These are phyloP conservation scores for Cyprinella venusta DNA, from an alignment of 2,797 vertebrate species.

Conservation along the genomic window DNA sequence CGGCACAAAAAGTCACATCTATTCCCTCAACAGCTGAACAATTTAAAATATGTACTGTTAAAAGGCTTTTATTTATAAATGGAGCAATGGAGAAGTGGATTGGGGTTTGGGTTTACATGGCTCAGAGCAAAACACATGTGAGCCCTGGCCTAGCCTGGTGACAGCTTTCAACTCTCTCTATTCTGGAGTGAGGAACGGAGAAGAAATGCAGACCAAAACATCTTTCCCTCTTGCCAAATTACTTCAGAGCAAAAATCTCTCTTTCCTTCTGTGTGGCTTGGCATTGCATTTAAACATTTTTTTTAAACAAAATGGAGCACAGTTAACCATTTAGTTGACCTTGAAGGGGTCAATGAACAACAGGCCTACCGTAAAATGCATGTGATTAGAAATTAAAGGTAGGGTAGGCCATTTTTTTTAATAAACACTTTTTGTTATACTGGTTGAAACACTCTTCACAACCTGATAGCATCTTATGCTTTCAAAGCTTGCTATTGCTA, in stretches of 20 bases:
- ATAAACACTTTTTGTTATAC: neutral
- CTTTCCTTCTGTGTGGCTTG: conserved; percentile 43
- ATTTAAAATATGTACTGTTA: conserved; percentile 64
- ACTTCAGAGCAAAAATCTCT: conserved; percentile 41
- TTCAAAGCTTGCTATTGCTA: neutral
- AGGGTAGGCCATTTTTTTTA: neutral
- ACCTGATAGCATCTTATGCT: neutral
- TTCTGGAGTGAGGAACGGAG: conserved; percentile 43
- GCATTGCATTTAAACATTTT: neutral
- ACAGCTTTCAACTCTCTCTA: conserved; percentile 52
- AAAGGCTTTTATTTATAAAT: conserved; percentile 56
- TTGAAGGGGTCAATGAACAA: conserved; percentile 10
- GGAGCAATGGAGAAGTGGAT: conserved; percentile 43
- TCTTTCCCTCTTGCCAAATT: conserved; percentile 15
- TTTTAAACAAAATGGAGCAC: neutral
- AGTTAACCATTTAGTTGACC: conserved; percentile 45
- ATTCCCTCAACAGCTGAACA: conserved; percentile 61
- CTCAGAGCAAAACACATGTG: conserved; percentile 55
- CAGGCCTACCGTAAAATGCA: neutral
- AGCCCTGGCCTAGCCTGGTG: conserved; percentile 47
- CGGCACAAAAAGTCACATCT: conserved; percentile 29
- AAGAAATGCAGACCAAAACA: conserved; percentile 50
- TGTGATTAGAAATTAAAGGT: neutral
- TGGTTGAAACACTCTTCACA: neutral
- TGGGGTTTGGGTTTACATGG: conserved; percentile 59